Percentiles rank a stretch among this genome's conserved stretches.
Conservation (phyloP, 1,140 invertebrate species). For the Cherax destructor region DNA sequence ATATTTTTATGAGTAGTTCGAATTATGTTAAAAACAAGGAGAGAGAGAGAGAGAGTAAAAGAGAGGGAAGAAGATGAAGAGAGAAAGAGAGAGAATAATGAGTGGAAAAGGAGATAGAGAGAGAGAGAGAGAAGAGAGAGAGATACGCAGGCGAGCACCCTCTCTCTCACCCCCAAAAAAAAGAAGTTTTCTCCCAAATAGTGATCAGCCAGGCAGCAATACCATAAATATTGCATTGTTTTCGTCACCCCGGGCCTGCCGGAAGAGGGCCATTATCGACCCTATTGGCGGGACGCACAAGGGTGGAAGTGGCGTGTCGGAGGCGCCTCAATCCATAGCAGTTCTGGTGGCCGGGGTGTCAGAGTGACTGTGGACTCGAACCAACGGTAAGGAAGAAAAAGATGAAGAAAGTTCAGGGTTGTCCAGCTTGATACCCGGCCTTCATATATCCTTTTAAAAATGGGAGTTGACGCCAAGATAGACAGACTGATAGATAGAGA, state of each 20-base stretch:
- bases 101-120: too few species aligned
- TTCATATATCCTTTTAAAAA: not conserved
- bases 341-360: slow-evolving; percentile 32
- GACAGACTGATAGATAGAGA: not conserved
- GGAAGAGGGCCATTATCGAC: slow-evolving; percentile 42
- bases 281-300: not conserved
- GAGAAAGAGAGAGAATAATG: too few species aligned
- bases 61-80: too few species aligned
- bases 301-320: not conserved
- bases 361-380: not conserved
- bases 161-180: not conserved
- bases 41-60: too few species aligned
- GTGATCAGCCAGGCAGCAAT: slow-evolving; percentile 48
- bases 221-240: slow-evolving; percentile 56
- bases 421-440: not conserved
- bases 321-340: slow-evolving; percentile 36
- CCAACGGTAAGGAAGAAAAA: not conserved
- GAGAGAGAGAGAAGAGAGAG: not conserved
- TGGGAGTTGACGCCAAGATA: not conserved
- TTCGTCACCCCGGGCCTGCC: slow-evolving; percentile 31
- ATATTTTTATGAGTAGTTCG: too few species aligned
- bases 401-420: not conserved
- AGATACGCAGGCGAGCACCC: too few species aligned
- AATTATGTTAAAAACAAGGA: too few species aligned
- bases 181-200: slow-evolving; percentile 42